Evolutionary conservation across 1,140 invertebrate genomes (phyloP), one percentile per base, ranked within the genome.

Genomic region (Lysiphlebus fabarum): DNA sequence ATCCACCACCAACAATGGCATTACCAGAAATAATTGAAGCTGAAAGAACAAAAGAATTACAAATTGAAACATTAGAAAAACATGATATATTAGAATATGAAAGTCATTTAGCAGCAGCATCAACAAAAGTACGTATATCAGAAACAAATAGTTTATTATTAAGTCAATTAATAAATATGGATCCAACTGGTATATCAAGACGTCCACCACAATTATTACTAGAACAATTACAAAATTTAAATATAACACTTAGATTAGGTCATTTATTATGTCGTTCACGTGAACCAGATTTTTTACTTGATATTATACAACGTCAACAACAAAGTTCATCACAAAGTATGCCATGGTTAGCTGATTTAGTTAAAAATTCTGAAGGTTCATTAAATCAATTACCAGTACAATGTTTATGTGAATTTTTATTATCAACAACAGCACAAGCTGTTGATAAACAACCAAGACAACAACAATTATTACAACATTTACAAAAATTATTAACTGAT

Each of bases 341-440:
- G 93, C 93, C 95, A 5, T 98, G 95, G 95, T 81, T 99, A 41
- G 93, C 94, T 10, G 93, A 96, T 73, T 78, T 99, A 37, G 92
- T 99, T 10, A 90, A 95, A 64, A 93, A 90, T 63, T 93, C 90
- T 66, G 93, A 96, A 69, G 88, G 91, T 4, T 90, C 91, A n/a
- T 81, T 88, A 4, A 86, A 90, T 69, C 89, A 94, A 59, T 76
- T 98, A 7, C 95, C 95, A 0, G 93, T 98, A 26, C 95, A 97
- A 69, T 97, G 95, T 77, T 82, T 98, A 6, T 98, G 95, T 81
- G 95, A 98, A 77, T 98, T 97, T 78, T 81, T 98, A 26, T 83
- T 96, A 1, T 93, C 92, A 17, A 89, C 88, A 1, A 84, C 82
- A 0, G 78, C 76, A 10, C 76, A 78, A 44, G 71, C 75, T 7